These are phyloP conservation scores for Cephus pulcher DNA, from an alignment of 2,888 invertebrate genomes.

Conservation along the genomic window DNA sequence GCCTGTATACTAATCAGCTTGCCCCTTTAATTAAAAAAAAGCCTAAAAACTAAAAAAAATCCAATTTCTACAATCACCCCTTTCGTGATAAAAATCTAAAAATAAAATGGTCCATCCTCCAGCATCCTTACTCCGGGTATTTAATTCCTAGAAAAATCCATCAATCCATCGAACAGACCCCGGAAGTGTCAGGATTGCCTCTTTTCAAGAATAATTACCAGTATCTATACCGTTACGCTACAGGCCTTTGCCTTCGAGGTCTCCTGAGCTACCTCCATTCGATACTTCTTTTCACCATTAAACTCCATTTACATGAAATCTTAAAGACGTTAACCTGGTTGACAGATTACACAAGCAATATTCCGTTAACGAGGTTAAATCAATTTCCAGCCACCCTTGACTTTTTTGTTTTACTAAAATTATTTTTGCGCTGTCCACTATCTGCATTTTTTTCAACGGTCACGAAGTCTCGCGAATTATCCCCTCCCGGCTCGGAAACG, in stretches of 20 bases:
- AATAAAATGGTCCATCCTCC: background rate
- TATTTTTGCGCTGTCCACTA: background rate
- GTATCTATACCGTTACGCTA: background rate
- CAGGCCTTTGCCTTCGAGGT: background rate
- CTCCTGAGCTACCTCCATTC: background rate
- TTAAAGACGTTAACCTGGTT: background rate
- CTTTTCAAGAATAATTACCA: background rate
- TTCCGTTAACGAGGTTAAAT: background rate
- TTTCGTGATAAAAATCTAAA: background rate
- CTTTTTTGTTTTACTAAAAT: background rate
- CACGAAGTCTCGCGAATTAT: background rate
- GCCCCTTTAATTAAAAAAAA: background rate
- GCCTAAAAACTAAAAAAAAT: background rate
- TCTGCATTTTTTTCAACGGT: background rate
- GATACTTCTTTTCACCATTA: background rate
- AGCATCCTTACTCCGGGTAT: background rate
- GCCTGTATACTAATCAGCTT: no score
- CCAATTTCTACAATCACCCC: background rate
- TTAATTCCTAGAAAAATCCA: background rate
- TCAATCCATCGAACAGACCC: no score
- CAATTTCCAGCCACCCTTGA: background rate
- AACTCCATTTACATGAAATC: background rate
- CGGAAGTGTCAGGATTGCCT: background rate
- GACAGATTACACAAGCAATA: background rate
- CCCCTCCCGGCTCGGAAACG: background rate